Base-by-base conservation (phyloP, 2,797 vertebrate species). In the Otus scops region DNA sequence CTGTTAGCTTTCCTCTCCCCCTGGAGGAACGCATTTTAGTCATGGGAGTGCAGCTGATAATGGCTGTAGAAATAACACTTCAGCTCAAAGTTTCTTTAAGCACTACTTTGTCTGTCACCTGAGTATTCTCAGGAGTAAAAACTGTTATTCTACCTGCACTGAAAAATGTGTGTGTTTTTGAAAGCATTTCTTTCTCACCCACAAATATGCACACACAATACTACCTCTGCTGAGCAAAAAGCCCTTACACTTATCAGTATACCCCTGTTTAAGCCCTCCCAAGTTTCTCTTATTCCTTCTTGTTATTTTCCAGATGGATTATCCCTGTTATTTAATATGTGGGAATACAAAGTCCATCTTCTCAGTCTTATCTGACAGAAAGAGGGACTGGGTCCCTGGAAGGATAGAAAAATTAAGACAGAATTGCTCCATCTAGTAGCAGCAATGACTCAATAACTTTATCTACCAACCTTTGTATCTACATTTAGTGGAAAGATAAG, bases 1-100 rank as follows among this genome's bases (percentile, higher is more conserved):
- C 79, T 93, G 51, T 80, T 81, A 92, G 89, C 88, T 96, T 89
- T 96, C 39, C 19, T 34, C 43, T 45, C 80, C 69, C 86, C 96
- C 97, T 95, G 39, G 91, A 95, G 93, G 68, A 96, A 96, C 3
- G 4, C 73, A 53, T 96, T 97, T 97, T 93, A 96, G 92, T 97
- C 89, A 80, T 50, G 87, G 93, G 97, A 97, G 69, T 79, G 75
- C 64, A 95, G 86, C 81, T 96, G 95, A 89, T 96, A 97, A 96
- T 92, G 94, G 94, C 74, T 91, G 65, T 96, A 88, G 94, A 97
- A 97, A 97, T 86, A 85, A 90, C 90, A 94, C 95, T 97, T 97
- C 81, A 93, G 91, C 74, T 96, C 68, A 71, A 85, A 97, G 89
- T 97, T 97, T 97, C 92, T 93, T 78, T 96, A 93, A 97, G 92